Evolutionary conservation across 2,888 invertebrate species (phyloP).

Genomic region (Coelopa pilipes): DNA sequence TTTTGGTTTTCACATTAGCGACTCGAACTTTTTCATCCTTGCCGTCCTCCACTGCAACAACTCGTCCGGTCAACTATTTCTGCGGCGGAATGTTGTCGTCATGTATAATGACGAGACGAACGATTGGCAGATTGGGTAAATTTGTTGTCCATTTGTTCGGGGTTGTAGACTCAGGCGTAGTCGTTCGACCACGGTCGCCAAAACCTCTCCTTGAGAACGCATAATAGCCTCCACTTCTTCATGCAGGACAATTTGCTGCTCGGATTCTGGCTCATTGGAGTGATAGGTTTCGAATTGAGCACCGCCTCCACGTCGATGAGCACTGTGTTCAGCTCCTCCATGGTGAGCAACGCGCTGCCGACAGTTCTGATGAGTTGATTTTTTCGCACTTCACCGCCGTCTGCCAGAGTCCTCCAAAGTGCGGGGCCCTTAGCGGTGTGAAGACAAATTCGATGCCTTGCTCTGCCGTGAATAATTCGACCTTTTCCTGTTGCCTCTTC

Average conservation of each 20-base stretch:
- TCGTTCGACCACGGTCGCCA: constrained; percentile 1
- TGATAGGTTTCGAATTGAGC: not conserved
- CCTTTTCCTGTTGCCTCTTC: not conserved
- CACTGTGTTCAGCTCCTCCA: not conserved
- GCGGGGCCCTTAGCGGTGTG: not conserved
- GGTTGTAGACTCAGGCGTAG: constrained; percentile 1
- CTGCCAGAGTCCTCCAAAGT: not conserved
- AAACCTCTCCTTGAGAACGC: constrained; percentile 8
- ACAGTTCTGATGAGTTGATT: not conserved
- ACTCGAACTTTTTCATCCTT: constrained; percentile 38
- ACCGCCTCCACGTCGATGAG: not conserved
- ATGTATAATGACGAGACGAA: constrained; percentile 27
- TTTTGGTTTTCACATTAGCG: constrained; percentile 31
- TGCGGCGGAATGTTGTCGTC: constrained; percentile 34
- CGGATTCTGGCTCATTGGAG: not conserved
- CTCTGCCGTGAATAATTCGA: not conserved
- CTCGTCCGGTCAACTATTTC: constrained; percentile 34
- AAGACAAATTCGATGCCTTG: not conserved
- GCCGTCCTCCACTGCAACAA: constrained; percentile 22
- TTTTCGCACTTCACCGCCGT: not conserved
- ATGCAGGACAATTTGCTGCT: not conserved
- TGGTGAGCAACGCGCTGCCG: not conserved
- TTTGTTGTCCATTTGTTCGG: constrained; percentile 35
- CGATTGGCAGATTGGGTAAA: constrained; percentile 34
- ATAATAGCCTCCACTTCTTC: constrained; percentile 3